Evolutionary conservation across 2,113 vertebrate genomes (phyloP), one percentile per base, ranked within the genome.

Genomic region (Xenus cinereus): DNA sequence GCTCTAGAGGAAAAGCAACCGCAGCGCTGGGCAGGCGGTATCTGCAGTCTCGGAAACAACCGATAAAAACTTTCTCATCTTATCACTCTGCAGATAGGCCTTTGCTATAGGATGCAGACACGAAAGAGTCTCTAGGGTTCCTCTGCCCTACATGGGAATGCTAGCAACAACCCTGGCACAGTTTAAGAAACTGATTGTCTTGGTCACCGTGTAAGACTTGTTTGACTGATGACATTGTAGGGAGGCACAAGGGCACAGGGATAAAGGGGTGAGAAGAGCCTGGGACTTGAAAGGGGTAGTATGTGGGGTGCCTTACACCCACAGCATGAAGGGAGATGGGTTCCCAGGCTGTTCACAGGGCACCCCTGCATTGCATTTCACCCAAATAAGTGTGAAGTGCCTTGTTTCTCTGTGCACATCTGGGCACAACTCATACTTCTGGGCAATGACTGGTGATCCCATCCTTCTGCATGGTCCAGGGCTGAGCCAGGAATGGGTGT

Each of bases 51-150:
- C 1, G 0, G 91, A 69, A 95, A 79, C 2, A 6, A 53, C 53
- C 35, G 91, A 93, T 94, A 84, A 91, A 51, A 92, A 51, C 45
- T 92, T 95, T 85, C 73, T 84, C 78, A 66, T 93, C 84, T 93
- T 86, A 84, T 69, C 76, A 3, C 63, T 79, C 53, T 16, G 20
- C 68, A 46, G 66, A 63, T 60, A 60, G 69, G 43, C 2, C 54
- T 84, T 79, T 75, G 39, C 57, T 74, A 14, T 21, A 66, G 75
- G 75, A 87, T 68, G 57, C 50, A 84, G 75, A 69, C 78, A 84
- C 53, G 63, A 53, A 75, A 84, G 86, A 41, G 63, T 80, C 54
- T 74, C 72, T 53, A 43, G 59, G 39, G 71, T n/a, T 45, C 27
- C 68, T 74, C 48, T 80, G 72, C 33, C 48, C 80, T 72, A 8